Evolutionary conservation across 2,113 vertebrate genomes (phyloP), one percentile per base, ranked within the genome.

Genomic region (Nibea coibor): DNA sequence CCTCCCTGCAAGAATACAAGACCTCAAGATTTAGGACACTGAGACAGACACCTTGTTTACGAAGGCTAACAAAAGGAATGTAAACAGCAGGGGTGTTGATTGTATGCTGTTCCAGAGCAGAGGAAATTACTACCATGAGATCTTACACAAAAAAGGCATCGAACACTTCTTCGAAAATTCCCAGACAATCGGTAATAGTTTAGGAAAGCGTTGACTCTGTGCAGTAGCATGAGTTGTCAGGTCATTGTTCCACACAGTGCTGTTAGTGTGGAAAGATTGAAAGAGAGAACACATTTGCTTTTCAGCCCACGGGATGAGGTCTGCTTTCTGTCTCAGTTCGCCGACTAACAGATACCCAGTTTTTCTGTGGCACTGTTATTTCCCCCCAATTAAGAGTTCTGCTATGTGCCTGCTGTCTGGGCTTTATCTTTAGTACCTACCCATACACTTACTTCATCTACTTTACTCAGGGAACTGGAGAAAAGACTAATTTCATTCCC

Each of bases 301-400:
- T 75, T 14, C 64, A 76, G 70, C 50, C 72, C 78, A 56, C 42
- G 26, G 77, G 17, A 59, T 4, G 4, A 72, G 2, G 28, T 89
- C 85, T 91, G 88, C 66, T 84, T 91, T 91, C 17, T 87, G 57
- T 93, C 79, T 80, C 51, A 2, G 61, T 77, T 84, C 69, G 45
- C 68, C 75, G 35, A 26, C 48, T 84, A 63, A 83, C 75, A 75
- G 50, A 82, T 62, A 61, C 48, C 14, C 51, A 45, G 45, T 88
- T 83, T 76, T 76, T 83, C 88, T 80, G 31, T 48, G 39, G 51
- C 63, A 16, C 19, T 58, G 65, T 73, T 70, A 50, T 62, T 57
- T 24, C 24, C 16, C 35, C 57, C 16, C 50, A n/a, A 12, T 54
- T 67, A 76, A 67, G 43, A 66, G 50, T 26, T 42, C 70, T 75